Base-by-base conservation (phyloP, 1,140 invertebrate genomes). In the Antheraea mylitta region DNA sequence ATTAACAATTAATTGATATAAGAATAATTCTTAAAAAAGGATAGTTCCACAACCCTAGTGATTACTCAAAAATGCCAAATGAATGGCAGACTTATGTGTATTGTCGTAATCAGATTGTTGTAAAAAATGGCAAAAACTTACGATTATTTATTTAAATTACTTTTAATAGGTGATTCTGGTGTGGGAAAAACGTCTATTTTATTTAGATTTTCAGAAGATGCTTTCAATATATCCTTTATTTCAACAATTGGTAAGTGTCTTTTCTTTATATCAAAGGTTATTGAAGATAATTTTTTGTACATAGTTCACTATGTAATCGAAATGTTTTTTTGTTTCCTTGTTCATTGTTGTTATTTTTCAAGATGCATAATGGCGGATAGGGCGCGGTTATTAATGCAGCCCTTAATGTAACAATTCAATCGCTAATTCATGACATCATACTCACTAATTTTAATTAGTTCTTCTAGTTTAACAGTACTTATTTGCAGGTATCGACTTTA, bases 131-230 rank as follows among this genome's bases (percentile, higher is more conserved):
- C 96, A 92, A 97, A 97, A 94, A 99, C 98, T 74, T 99, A 99
- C 94, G 98, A 99, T 95, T 96, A 98, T 89, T 94, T 99, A 84
- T 99, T 99, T 93, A 99, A 99, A 95, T 95, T 99, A 86, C 93
- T 99, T 77, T 93, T 99, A 79, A 99, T 99, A 93, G 99, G 98
- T 69, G 98, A 99, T 94, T 99, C 98, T 72, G 98, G 98, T 74
- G 99, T 99, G 72, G 98, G 98, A 79, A 99, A 99, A 94, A 99
- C 98, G 64, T 99, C 98, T 94, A 98, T 99, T 86, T 94, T 99
- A 70, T 99, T 99, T 91, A 95, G 99, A 92, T 99, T 99, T 94
- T 98, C 98, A 65, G 98, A 99, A 92, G 98, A 99, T 94, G 98
- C 98, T 69, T 99, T 99, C 93, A 99, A 99, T 84, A 98, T 98